Percentiles rank a stretch among this genome's conserved stretches.
Evolutionary conservation across 2,113 vertebrate genomes (phyloP).

Genomic region (Chloropsis cyanopogon): DNA sequence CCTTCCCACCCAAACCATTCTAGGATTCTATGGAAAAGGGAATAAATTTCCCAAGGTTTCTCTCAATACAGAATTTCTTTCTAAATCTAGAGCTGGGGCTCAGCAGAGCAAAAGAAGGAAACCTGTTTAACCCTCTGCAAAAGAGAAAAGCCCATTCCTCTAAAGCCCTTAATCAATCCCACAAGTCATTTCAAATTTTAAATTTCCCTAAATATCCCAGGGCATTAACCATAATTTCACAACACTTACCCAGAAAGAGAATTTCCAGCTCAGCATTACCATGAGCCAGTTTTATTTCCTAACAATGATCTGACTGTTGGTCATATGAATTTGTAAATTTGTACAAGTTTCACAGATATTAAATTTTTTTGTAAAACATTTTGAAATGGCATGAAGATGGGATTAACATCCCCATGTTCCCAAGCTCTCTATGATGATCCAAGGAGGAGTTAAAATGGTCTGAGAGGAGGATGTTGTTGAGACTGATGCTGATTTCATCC

Average conservation of each 20-base stretch:
- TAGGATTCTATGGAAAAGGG: not conserved
- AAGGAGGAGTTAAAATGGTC: not conserved
- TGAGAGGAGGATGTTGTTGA: not conserved
- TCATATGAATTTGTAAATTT: not conserved
- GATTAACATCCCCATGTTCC: not conserved
- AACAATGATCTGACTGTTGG: not conserved
- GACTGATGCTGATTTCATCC: not conserved
- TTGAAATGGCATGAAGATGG: not conserved
- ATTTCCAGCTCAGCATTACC: not conserved
- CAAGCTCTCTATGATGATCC: not conserved
- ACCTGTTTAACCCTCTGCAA: not conserved
- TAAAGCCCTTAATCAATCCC: not conserved
- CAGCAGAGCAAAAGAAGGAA: not conserved
- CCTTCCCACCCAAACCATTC: not conserved
- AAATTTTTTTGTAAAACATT: accelerated
- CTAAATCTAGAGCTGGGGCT: not conserved
- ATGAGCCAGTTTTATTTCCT: not conserved
- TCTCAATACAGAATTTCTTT: not conserved
- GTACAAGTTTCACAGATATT: not conserved
- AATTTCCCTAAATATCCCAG: not conserved
- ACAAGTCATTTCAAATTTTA: not conserved
- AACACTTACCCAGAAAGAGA: not conserved
- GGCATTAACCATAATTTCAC: not conserved
- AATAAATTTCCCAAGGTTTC: not conserved
- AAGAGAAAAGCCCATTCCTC: not conserved